phyloP scores from a whole-genome alignment of 1,140 invertebrate genomes.

The Drosophila nigromelanica region DNA sequence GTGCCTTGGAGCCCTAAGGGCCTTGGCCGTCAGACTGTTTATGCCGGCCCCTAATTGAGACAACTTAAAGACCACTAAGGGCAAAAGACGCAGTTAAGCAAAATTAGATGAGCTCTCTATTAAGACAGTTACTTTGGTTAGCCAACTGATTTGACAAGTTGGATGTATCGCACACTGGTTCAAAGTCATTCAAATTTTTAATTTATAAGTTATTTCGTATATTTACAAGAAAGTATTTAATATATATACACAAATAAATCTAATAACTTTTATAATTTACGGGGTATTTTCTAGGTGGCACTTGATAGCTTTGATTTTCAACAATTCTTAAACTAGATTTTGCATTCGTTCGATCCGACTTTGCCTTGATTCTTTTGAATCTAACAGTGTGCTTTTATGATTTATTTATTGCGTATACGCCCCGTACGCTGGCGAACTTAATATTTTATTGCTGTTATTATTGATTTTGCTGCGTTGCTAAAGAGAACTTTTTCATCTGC shows the following conservation, averaged over 20 bases:
- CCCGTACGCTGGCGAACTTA: constrained; percentile 29
- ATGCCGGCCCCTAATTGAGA: constrained; percentile 59
- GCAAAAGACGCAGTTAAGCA: constrained; percentile 28
- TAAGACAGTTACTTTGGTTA: constrained; percentile 6
- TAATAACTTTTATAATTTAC: too few relatives aligned
- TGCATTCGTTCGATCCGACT: not conserved
- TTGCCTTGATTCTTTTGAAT: constrained; percentile 1
- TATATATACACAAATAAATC: too few relatives aligned
- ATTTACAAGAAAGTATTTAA: too few relatives aligned
- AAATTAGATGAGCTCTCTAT: constrained; percentile 34
- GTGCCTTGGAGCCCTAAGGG: constrained; percentile 12
- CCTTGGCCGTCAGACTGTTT: constrained; percentile 44
- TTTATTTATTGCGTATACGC: constrained; percentile 67
- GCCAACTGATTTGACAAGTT: not conserved
- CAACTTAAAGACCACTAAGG: constrained; percentile 67
- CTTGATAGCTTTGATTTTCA: too few relatives aligned
- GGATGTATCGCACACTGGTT: not conserved
- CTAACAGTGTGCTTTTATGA: constrained; percentile 25
- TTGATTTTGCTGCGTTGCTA: constrained; percentile 46
- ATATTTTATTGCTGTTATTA: constrained; percentile 60
- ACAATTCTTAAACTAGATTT: too few relatives aligned
- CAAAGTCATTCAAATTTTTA: not conserved
- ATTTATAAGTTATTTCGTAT: not conserved
- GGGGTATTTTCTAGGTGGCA: too few relatives aligned
- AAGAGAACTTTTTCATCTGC: constrained; percentile 27